These are phyloP conservation scores for Heliconius eleuchia DNA, from an alignment of 1,140 invertebrate species.

Conservation along the genomic window DNA sequence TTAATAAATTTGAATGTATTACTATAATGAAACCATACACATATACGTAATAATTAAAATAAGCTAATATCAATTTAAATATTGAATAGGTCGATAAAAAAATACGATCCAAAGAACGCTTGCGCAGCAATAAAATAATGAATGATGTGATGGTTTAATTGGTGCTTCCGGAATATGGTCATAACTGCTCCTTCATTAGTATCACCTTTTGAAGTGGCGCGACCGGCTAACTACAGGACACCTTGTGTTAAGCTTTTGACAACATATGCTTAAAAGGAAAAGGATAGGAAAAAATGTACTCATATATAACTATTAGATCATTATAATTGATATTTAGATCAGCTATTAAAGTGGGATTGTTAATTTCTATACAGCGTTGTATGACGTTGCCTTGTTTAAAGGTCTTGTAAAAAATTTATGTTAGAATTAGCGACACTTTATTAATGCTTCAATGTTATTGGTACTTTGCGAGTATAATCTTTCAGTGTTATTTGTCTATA, in stretches of 20 bases:
- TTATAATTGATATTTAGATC: constrained; percentile 17
- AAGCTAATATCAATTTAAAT: constrained; percentile 7
- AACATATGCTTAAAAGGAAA: constrained; percentile 23
- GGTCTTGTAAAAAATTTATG: background rate
- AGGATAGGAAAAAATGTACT: constrained; percentile 5
- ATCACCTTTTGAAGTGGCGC: constrained; percentile 51
- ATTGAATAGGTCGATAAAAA: constrained; percentile 5
- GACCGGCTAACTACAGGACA: constrained; percentile 48
- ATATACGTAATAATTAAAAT: background rate
- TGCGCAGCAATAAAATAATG: constrained; percentile 62
- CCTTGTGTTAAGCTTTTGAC: constrained; percentile 41
- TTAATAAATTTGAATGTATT: background rate
- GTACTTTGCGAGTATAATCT: too few species aligned
- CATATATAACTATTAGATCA: constrained; percentile 30
- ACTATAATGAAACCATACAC: background rate
- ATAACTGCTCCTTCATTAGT: constrained; percentile 49
- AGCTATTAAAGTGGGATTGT: constrained; percentile 13
- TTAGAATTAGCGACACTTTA: background rate
- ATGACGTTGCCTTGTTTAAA: background rate
- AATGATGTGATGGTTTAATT: constrained; percentile 71
- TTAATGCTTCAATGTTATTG: background rate
- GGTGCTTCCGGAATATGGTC: constrained; percentile 53
- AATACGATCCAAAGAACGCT: constrained; percentile 30
- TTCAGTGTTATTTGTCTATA: too few species aligned
- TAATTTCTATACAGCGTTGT: constrained; percentile 10